phyloP scores from a whole-genome alignment of 2,113 vertebrate genomes.

The Acrocephalus kingi region DNA sequence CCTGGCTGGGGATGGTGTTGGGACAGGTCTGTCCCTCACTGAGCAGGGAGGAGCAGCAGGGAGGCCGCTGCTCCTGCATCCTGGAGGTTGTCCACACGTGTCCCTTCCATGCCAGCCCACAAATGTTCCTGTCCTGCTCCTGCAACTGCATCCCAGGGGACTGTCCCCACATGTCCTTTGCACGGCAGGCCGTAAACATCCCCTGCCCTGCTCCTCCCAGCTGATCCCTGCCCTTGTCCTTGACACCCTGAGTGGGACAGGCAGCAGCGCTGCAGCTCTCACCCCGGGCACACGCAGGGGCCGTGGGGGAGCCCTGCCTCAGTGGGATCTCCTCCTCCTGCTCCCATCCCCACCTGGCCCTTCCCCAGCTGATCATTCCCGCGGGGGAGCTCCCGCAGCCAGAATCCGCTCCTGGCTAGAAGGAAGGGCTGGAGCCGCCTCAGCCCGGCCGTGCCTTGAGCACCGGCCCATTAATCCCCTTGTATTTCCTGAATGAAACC shows the following conservation, averaged over 20 bases:
- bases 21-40: not conserved
- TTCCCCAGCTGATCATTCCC: not conserved
- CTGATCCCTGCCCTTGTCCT: not conserved
- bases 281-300: not conserved
- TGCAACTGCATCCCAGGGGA: not conserved
- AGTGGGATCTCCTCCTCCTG: not conserved
- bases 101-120: not conserved
- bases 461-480: conserved; percentile 37
- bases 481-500: conserved; percentile 66
- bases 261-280: not conserved
- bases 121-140: not conserved
- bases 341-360: not conserved
- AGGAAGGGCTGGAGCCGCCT: not conserved
- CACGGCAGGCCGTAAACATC: no score
- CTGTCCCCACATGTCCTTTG: not conserved
- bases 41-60: not conserved
- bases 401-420: fast-evolving
- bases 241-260: no score
- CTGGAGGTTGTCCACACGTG: not conserved
- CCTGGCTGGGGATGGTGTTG: not conserved
- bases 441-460: not conserved
- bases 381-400: not conserved
- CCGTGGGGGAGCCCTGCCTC: not conserved
- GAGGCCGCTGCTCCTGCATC: not conserved
- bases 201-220: not conserved